phyloP scores from a whole-genome alignment of 2,113 vertebrate genomes.

The Brienomyrus brachyistius region DNA sequence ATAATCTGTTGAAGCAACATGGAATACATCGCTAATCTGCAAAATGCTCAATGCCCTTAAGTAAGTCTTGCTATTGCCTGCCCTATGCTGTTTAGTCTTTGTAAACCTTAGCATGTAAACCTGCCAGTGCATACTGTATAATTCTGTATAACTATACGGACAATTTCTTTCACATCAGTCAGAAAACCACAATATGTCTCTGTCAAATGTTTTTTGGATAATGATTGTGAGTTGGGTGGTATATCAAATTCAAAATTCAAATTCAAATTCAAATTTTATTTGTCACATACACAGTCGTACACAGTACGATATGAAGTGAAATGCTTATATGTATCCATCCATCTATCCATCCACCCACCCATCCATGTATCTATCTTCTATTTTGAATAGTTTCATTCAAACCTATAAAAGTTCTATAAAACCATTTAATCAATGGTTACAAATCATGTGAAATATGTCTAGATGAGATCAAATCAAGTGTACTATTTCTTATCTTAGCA shows the following conservation, averaged over 20 bases:
- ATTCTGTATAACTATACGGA: background rate
- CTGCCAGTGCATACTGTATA: background rate
- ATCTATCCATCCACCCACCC: no score
- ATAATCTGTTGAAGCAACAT: background rate
- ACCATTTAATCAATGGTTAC: background rate
- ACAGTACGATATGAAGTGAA: no score
- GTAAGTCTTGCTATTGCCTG: background rate
- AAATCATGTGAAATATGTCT: background rate
- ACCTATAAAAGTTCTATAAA: background rate
- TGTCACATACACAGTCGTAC: no score
- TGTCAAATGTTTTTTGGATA: background rate
- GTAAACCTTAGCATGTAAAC: background rate
- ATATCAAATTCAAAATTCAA: no score
- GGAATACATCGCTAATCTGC: background rate
- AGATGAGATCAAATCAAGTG: background rate
- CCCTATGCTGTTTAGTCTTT: background rate
- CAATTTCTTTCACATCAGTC: background rate
- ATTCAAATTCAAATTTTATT: no score
- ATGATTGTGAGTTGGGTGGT: background rate
- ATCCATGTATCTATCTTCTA: no score
- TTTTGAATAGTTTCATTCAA: background rate
- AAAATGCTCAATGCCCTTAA: background rate
- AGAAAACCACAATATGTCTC: background rate
- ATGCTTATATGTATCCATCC: background rate
- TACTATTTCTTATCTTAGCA: background rate